Evolutionary conservation across 2,888 invertebrate species (phyloP).

Genomic region (Mimachlamys varia): DNA sequence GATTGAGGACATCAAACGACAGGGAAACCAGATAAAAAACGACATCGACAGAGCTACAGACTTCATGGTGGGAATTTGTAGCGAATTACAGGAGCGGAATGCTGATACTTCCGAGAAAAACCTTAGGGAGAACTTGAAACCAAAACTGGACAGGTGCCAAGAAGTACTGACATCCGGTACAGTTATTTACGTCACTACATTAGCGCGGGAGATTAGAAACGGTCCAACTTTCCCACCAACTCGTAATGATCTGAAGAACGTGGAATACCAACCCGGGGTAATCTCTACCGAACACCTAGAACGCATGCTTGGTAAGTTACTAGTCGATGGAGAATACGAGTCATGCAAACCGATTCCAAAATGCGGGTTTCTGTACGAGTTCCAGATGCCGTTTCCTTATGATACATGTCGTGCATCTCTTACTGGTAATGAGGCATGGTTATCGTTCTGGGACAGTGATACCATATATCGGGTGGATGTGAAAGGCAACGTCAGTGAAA

Average conservation of each 20-base stretch:
- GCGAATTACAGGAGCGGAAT: background rate
- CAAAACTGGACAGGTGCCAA: too few species aligned
- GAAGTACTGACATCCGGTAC: background rate
- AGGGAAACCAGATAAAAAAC: background rate
- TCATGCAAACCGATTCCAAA: background rate
- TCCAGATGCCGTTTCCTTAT: background rate
- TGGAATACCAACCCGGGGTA: background rate
- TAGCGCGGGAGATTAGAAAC: background rate
- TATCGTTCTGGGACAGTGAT: background rate
- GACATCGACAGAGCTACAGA: background rate
- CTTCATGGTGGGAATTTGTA: background rate
- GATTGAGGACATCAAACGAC: background rate
- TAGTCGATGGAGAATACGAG: background rate
- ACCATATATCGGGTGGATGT: background rate
- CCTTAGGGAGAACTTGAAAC: background rate
- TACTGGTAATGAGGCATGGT: background rate
- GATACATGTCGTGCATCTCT: background rate
- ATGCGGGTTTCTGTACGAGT: background rate
- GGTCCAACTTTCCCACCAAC: background rate
- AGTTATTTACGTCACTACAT: background rate
- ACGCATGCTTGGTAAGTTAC: background rate
- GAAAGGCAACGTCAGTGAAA: background rate
- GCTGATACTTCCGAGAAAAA: background rate
- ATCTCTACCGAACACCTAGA: background rate
- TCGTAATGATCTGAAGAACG: background rate